Evolutionary conservation across 1,140 invertebrate genomes (phyloP).

Genomic region (Watersipora subatra): DNA sequence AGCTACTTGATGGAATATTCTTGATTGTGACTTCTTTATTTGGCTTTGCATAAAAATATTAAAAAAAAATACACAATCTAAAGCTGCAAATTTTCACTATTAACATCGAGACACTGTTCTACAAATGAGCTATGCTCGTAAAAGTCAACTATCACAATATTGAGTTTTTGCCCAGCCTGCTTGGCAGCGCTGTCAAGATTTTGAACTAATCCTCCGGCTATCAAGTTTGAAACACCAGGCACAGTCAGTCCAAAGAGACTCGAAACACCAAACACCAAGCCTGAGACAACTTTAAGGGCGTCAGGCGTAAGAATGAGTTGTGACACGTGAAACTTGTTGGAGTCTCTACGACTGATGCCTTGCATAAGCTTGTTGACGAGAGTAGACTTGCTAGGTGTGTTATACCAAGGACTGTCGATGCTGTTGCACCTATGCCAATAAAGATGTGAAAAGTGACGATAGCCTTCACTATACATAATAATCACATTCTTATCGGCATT

Average conservation of each 20-base stretch:
- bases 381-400: neutral
- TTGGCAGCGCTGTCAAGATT: neutral
- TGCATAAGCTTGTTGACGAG: neutral
- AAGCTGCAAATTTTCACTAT: too few species aligned
- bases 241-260: neutral
- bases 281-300: neutral
- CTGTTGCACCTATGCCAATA: neutral
- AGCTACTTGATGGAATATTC: too few species aligned
- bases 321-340: neutral
- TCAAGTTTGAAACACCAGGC: neutral
- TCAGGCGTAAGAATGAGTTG: slow-evolving; percentile 1
- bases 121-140: slow-evolving; percentile 1
- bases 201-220: neutral
- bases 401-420: neutral
- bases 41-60: too few species aligned
- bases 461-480: neutral
- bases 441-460: neutral
- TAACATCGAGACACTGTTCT: neutral
- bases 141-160: neutral
- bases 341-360: neutral
- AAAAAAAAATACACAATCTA: too few species aligned
- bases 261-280: neutral
- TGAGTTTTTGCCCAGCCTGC: neutral
- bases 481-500: slow-evolving; percentile 1
- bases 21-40: too few species aligned